Base-by-base conservation (phyloP, 2,888 invertebrate species). In the Griposia aprilina region DNA sequence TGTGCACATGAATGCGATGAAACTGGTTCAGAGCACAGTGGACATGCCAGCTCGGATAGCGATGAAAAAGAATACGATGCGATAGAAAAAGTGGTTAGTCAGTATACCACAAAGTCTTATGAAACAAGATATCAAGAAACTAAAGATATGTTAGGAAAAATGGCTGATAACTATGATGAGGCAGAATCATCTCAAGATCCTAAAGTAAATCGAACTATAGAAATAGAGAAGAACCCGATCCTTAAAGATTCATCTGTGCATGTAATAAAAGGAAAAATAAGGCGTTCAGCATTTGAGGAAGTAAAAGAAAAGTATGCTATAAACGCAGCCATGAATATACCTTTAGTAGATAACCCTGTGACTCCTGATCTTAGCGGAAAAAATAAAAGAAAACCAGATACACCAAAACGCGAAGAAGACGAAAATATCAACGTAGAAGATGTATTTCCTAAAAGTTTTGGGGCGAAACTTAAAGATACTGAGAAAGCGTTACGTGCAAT, bases 71-170 rank as follows among this genome's bases (percentile, higher is more conserved):
- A 95, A 77, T 95, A 91, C 76, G 93, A 95, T 65, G 94, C 92
- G 6, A 95, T 96, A 74, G 96, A 97, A 82, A 94, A 94, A 89
- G 92, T 93, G 74, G 95, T 97, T 0, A 93, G 94, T 76, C 93
- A 96, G 88, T 94, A 93, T 68, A 96, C 96, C 3, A 91, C 94
- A 62, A 96, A 96, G 85, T 93, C 96, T 36, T 96, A 96, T 69
- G 96, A 96, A 88, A 95, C 94, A 3, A 92, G 96, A 85, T 96
- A 88, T 85, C 92, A 95, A 86, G 96, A 97, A 89, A 96, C 96
- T 17, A 94, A 95, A 83, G 93, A 94, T n/a, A 94, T 96, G 95
- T 91, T 97, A 7, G 83, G 89, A 4, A 92, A 93, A 85, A 88
- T 97, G 89, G 96, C 96, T 26, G 95, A 96, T 83, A 90, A 87